Evolutionary conservation across 35 echinoderm and acorn worm genomes (phyloP).

Genomic region (Anneissia japonica): DNA sequence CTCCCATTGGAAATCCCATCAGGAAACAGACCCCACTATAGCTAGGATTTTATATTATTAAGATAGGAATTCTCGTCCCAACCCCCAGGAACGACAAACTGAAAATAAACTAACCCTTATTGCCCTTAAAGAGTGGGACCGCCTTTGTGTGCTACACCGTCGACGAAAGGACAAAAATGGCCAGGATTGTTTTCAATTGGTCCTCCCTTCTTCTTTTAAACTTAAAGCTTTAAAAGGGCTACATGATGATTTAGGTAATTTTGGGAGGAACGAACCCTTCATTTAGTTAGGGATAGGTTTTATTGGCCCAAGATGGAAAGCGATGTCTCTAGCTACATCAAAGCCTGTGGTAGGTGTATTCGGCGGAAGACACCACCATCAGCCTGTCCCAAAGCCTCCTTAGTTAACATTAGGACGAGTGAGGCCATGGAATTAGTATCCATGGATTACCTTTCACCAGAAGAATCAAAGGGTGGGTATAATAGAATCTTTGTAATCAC

Average conservation of each 20-base stretch:
- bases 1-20: not conserved
- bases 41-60: not conserved
- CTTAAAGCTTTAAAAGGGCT: not conserved
- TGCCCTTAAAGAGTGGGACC: conserved; percentile 13
- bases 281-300: conserved; percentile 20
- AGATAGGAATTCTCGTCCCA: not conserved
- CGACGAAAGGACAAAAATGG: not conserved
- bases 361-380: conserved; percentile 1
- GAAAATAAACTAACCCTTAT: not conserved
- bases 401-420: conserved; percentile 23
- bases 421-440: not conserved
- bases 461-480: not conserved
- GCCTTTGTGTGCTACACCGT: conserved; percentile 18
- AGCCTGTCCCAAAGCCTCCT: not conserved
- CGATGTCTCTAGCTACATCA: conserved; percentile 7
- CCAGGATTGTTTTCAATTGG: not conserved
- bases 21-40: not conserved
- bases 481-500: not conserved
- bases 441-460: not conserved
- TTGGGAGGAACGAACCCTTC: conserved; percentile 29
- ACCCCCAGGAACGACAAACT: not conserved
- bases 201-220: not conserved
- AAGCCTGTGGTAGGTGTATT: conserved; percentile 27
- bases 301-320: conserved; percentile 23
- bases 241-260: conserved; percentile 28